Evolutionary conservation across 2,888 invertebrate species (phyloP).

Genomic region (Hetaerina titia): DNA sequence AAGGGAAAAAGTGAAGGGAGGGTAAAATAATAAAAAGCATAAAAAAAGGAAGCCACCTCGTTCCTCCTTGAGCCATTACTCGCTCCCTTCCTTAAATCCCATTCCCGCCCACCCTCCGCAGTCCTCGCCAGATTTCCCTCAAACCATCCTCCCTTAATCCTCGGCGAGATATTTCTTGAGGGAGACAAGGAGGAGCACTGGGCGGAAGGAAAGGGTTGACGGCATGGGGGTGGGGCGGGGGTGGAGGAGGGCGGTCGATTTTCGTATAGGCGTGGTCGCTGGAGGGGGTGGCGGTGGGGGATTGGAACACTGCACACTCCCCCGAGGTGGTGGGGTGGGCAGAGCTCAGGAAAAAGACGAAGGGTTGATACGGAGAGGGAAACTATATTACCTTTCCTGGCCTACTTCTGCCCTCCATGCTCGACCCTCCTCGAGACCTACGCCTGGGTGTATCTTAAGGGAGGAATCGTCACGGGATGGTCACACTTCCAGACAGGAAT

Average conservation of each 20-base stretch:
- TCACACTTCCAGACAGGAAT: no score
- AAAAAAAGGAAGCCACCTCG: slow-evolving; percentile 10
- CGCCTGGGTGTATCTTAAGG: no score
- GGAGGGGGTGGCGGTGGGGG: neutral
- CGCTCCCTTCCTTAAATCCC: neutral
- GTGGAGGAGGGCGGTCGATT: neutral
- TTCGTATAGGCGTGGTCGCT: neutral
- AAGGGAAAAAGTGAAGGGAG: neutral
- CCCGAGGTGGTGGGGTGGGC: neutral
- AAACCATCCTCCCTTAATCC: neutral
- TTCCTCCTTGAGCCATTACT: slow-evolving; percentile 11
- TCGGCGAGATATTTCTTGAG: slow-evolving; percentile 7
- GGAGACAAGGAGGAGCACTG: neutral
- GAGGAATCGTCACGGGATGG: no score
- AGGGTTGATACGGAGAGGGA: neutral
- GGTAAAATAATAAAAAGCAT: neutral
- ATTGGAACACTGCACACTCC: neutral
- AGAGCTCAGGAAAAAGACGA: neutral
- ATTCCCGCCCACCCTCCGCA: neutral
- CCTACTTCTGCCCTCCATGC: no score
- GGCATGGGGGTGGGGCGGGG: neutral
- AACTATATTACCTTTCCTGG: neutral
- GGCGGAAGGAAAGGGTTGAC: no score
- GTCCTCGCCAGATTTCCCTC: neutral
- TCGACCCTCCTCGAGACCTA: no score